Conservation (phyloP, 2,888 invertebrate species). For the Coenonympha glycerion region DNA sequence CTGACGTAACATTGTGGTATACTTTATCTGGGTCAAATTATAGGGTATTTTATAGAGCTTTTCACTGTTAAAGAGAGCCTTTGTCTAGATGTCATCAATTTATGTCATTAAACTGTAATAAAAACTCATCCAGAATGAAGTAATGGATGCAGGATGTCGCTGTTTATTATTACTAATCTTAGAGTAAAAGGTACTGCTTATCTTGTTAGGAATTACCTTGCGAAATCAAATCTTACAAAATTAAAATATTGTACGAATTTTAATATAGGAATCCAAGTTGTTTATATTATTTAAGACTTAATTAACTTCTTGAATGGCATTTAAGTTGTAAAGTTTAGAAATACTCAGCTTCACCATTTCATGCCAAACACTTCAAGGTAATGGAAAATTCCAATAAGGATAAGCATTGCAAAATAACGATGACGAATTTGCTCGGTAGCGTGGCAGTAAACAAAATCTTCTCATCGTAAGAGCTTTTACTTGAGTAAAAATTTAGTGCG, state of each 20-base stretch:
- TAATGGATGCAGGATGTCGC: too few species aligned
- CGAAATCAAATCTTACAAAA: too few species aligned
- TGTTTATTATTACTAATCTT: too few species aligned
- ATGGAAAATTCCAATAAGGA: constrained; percentile 3
- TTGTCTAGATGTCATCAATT: too few species aligned
- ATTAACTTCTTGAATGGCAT: not conserved
- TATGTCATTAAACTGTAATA: too few species aligned
- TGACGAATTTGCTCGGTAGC: not conserved
- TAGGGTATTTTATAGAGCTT: not conserved
- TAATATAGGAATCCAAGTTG: too few species aligned
- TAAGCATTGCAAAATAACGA: not conserved
- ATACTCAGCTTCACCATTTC: not conserved
- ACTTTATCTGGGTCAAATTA: constrained; percentile 1
- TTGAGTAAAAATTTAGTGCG: not conserved
- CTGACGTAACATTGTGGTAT: constrained; percentile 7
- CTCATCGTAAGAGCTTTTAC: not conserved
- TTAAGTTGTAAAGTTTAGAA: not conserved
- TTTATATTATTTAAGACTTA: too few species aligned
- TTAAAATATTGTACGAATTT: too few species aligned
- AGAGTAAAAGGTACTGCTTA: too few species aligned
- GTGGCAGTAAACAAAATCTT: not conserved
- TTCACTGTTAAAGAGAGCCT: too few species aligned
- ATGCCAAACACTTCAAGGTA: not conserved
- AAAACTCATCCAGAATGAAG: too few species aligned
- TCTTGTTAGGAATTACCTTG: too few species aligned